These are phyloP conservation scores for Tadarida brasiliensis DNA, from an alignment of 2,797 vertebrate species.

Conservation along the genomic window DNA sequence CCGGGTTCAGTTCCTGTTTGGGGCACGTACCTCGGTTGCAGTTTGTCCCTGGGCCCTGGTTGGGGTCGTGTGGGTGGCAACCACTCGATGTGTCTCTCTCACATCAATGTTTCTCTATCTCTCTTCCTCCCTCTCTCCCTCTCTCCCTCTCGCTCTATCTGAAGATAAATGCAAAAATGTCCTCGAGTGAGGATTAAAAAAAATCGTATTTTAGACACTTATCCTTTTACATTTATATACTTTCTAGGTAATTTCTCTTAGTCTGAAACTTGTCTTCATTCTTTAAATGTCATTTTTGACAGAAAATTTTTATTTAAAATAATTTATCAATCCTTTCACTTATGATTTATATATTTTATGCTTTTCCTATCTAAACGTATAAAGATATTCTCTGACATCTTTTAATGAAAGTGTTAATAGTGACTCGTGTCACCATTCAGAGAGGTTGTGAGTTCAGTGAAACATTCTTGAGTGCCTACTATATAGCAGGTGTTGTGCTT, in stretches of 20 bases:
- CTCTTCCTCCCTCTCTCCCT: too few relatives aligned
- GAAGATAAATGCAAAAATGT: too few relatives aligned
- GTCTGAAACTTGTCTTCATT: neutral
- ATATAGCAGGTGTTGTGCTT: neutral
- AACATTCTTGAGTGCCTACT: neutral
- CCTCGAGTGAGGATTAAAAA: neutral
- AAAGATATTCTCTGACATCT: neutral
- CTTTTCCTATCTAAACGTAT: neutral
- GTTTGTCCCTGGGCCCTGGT: too few relatives aligned
- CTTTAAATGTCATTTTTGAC: slow-evolving; percentile 14
- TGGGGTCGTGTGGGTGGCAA: too few relatives aligned
- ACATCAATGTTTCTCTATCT: too few relatives aligned
- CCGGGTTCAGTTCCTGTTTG: too few relatives aligned
- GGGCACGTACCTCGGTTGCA: too few relatives aligned
- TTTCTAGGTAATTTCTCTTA: neutral
- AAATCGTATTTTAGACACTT: neutral
- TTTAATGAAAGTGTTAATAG: neutral
- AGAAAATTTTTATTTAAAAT: slow-evolving; percentile 17
- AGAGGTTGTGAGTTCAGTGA: neutral
- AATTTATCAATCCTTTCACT: neutral
- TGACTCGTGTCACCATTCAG: neutral
- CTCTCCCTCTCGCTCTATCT: too few relatives aligned
- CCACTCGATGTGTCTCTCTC: too few relatives aligned
- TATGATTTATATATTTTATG: neutral
- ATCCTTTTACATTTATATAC: slow-evolving; percentile 10